These are phyloP conservation scores for Cercopithecus mona DNA, from an alignment of 2,113 vertebrate species.

Conservation along the genomic window DNA sequence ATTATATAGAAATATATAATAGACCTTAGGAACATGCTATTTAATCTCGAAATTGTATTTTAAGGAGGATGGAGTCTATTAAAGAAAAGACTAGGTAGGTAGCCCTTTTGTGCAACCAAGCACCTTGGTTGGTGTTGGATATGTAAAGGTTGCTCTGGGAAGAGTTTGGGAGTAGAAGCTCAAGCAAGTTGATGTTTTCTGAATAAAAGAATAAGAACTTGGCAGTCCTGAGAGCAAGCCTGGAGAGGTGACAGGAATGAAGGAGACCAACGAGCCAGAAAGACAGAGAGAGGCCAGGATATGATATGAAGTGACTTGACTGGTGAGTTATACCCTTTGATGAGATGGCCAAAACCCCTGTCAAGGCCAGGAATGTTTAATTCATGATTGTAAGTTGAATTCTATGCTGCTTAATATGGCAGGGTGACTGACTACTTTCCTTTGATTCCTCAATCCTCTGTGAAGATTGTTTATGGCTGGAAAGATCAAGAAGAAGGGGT, in stretches of 20 bases:
- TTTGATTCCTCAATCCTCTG: neutral
- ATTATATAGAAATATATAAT: neutral
- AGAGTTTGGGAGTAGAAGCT: neutral
- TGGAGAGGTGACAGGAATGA: neutral
- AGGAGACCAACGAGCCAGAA: neutral
- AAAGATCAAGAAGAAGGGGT: neutral
- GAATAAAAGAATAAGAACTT: neutral
- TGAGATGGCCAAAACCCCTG: neutral
- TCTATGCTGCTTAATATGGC: neutral
- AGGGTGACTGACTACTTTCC: neutral
- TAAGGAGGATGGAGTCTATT: constrained; percentile 1
- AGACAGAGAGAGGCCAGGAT: neutral
- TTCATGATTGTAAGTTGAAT: too few relatives aligned
- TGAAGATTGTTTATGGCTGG: neutral
- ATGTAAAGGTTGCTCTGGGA: neutral
- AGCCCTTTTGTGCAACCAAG: neutral
- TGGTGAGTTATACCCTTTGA: neutral
- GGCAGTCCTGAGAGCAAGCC: neutral
- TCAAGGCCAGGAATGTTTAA: neutral
- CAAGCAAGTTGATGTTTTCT: neutral
- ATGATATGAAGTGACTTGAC: neutral
- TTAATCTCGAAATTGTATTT: neutral
- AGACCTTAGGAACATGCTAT: neutral
- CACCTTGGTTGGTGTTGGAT: neutral
- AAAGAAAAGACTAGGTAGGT: neutral